These are phyloP conservation scores for Psix sp. DNA, from an alignment of 1,140 invertebrate species.

Conservation along the genomic window DNA sequence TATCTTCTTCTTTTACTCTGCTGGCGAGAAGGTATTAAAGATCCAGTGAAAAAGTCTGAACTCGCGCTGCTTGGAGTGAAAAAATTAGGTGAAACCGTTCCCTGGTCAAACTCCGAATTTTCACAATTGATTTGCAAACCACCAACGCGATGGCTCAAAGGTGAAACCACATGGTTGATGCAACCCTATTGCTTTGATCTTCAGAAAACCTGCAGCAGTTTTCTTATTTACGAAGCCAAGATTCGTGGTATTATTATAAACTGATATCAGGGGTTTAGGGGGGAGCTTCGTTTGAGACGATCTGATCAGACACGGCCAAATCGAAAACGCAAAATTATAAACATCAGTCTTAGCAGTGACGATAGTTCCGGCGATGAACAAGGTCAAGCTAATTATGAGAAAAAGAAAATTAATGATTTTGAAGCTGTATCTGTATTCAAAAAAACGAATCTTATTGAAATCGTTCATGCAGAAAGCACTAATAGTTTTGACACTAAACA, in stretches of 20 bases:
- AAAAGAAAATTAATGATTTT: constrained; percentile 42
- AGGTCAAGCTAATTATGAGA: constrained; percentile 23
- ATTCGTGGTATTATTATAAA: constrained; percentile 18
- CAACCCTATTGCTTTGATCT: constrained; percentile 62
- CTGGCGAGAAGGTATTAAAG: constrained; percentile 65
- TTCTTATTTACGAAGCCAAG: constrained; percentile 63
- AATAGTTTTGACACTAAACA: constrained; percentile 43
- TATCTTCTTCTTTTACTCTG: constrained; percentile 69
- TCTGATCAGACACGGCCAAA: constrained; percentile 26
- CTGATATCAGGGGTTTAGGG: constrained; percentile 15
- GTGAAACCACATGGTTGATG: constrained; percentile 63
- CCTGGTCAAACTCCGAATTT: constrained; percentile 57
- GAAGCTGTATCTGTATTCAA: constrained; percentile 37
- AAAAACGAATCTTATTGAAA: constrained; percentile 52
- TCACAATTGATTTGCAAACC: constrained; percentile 61
- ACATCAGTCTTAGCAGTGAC: constrained; percentile 67
- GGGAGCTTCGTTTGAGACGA: constrained; percentile 12
- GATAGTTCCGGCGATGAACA: constrained; percentile 46
- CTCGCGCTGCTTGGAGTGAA: constrained; percentile 63
- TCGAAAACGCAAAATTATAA: constrained; percentile 45
- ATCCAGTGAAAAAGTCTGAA: constrained; percentile 58
- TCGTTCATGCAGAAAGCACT: constrained; percentile 60
- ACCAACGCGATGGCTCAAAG: constrained; percentile 49
- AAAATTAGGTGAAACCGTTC: constrained; percentile 63
- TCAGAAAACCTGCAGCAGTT: constrained; percentile 56